These are phyloP conservation scores for Archivesica marissinica DNA, from an alignment of 1,140 invertebrate species.

Conservation along the genomic window DNA sequence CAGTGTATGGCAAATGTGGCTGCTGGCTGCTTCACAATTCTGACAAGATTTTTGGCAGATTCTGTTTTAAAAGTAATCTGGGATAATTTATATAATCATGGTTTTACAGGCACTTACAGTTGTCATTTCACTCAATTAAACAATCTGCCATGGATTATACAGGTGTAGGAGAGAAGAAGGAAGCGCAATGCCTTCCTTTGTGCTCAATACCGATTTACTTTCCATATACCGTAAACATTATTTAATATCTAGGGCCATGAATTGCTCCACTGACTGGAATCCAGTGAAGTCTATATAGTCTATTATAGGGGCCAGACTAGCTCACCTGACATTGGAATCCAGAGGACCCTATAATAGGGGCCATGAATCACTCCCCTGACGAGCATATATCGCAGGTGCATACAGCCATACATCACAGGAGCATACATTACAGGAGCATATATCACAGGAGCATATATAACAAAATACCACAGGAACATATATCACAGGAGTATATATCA, in stretches of 20 bases:
- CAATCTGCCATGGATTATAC: not conserved
- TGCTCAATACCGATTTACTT: not conserved
- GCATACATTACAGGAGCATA: no score
- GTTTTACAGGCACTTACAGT: not conserved
- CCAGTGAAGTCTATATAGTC: not conserved
- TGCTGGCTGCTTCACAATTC: not conserved
- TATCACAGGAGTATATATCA: no score
- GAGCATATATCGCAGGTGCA: no score
- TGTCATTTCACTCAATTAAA: not conserved
- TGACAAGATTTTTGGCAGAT: not conserved
- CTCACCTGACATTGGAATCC: not conserved
- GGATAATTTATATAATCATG: not conserved
- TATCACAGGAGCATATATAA: no score
- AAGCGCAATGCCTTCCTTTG: no score
- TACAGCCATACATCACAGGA: no score
- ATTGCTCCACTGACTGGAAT: not conserved
- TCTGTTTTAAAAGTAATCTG: not conserved
- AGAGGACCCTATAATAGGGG: not conserved
- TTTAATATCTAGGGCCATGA: not conserved
- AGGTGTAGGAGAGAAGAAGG: not conserved
- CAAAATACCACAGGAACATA: no score
- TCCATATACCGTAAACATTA: not conserved
- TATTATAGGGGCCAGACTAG: not conserved
- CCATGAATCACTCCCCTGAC: no score
- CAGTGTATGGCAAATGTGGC: not conserved